Conservation (phyloP, 2,797 vertebrate species). For the Parauchenoglanis punctatus region DNA sequence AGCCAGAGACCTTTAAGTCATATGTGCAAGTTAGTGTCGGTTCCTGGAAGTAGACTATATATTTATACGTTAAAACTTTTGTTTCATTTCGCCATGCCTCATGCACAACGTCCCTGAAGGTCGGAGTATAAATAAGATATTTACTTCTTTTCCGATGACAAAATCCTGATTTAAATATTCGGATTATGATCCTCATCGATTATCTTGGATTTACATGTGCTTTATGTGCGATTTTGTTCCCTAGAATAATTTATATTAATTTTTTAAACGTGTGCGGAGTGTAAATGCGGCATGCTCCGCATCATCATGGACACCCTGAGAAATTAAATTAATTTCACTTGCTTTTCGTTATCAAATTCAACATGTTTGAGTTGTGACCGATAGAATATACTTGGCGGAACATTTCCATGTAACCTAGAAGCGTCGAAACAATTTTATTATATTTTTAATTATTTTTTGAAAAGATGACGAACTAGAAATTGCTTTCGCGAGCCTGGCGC, state of each 20-base stretch:
- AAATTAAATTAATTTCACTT: slow-evolving; percentile 64
- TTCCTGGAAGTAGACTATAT: slow-evolving; percentile 33
- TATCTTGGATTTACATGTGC: slow-evolving; percentile 69
- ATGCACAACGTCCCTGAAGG: slow-evolving; percentile 53
- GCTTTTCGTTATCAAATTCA: slow-evolving; percentile 34
- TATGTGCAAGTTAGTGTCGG: slow-evolving; percentile 22
- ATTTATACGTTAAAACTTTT: slow-evolving; percentile 63
- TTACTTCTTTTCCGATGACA: slow-evolving; percentile 32
- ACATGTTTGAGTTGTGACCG: slow-evolving; percentile 36
- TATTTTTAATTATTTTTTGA: slow-evolving; percentile 98
- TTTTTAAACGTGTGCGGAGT: slow-evolving; percentile 74
- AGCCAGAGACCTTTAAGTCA: slow-evolving; percentile 23
- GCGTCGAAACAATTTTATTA: slow-evolving; percentile 78
- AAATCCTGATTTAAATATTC: slow-evolving; percentile 45
- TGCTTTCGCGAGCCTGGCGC: slow-evolving; percentile 75
- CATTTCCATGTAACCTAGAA: slow-evolving; percentile 75
- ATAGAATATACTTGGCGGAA: slow-evolving; percentile 67
- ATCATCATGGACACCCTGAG: slow-evolving; percentile 48
- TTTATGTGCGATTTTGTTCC: slow-evolving; percentile 48
- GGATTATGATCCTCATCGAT: slow-evolving; percentile 57
- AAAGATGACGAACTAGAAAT: slow-evolving; percentile 98
- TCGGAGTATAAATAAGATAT: slow-evolving; percentile 52
- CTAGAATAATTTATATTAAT: slow-evolving; percentile 86
- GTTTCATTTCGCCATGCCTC: slow-evolving; percentile 59
- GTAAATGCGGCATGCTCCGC: slow-evolving; percentile 70